A percentile compares a stretch with the other conserved stretches of the same genome.
Conservation (phyloP, 2,888 invertebrate species). For the Microctonus brassicae region DNA sequence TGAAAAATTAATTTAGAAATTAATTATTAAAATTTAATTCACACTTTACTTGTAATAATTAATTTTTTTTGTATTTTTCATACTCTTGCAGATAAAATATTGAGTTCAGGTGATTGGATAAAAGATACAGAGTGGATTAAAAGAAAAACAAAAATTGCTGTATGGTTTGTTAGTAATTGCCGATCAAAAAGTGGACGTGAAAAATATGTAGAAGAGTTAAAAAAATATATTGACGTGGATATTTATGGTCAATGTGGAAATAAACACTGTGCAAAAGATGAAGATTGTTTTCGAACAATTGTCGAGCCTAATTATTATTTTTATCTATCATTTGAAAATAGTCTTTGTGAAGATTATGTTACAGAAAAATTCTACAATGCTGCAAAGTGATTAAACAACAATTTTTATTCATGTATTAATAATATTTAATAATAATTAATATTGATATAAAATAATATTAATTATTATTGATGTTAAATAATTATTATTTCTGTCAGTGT, state of each 20-base stretch:
- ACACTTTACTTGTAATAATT: too few species aligned
- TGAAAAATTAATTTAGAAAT: too few species aligned
- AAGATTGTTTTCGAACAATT: conserved; percentile 64
- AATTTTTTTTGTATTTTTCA: not conserved
- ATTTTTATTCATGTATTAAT: not conserved
- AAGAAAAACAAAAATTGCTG: conserved; percentile 71
- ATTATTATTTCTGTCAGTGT: too few species aligned
- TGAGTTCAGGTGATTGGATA: not conserved
- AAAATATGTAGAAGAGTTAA: conserved; percentile 70
- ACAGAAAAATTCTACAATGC: conserved; percentile 76
- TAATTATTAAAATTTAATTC: too few species aligned
- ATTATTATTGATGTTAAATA: too few species aligned
- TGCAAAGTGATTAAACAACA: conserved; percentile 68
- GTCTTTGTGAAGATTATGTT: conserved; percentile 78
- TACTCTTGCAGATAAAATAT: not conserved
- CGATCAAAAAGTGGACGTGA: conserved; percentile 69
- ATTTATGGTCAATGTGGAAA: conserved; percentile 76
- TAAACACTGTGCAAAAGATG: conserved; percentile 62
- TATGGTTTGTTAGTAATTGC: conserved; percentile 75
- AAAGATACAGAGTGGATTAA: not conserved
- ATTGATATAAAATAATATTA: too few species aligned
- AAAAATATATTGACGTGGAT: conserved; percentile 74
- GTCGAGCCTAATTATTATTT: conserved; percentile 77
- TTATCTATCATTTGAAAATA: conserved; percentile 81
- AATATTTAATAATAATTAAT: too few species aligned